Evolutionary conservation across 2,113 vertebrate species (phyloP).

Genomic region (Oceanites oceanicus): DNA sequence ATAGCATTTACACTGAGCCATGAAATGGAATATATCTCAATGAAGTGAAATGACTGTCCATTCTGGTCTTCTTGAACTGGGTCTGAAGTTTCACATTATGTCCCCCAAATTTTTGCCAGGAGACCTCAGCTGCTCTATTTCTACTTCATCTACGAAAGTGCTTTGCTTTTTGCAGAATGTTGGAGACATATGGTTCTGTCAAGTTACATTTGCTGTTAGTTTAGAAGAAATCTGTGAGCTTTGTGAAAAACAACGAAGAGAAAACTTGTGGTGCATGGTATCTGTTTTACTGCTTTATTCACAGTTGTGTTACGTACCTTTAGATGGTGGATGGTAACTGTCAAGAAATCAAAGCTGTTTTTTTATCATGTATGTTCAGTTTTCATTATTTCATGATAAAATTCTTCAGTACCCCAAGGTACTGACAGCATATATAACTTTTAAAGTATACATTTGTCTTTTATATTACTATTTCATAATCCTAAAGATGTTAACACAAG

Average conservation of each 20-base stretch:
- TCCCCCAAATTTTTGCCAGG: background rate
- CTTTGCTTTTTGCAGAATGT: background rate
- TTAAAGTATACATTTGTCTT: background rate
- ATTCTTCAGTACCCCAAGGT: background rate
- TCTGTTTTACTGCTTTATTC: background rate
- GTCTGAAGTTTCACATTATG: background rate
- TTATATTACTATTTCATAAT: background rate
- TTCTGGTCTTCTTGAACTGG: background rate
- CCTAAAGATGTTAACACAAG: background rate
- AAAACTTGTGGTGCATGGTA: background rate
- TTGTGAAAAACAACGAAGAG: background rate
- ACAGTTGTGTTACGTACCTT: background rate
- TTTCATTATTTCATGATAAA: background rate
- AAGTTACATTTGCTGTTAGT: background rate
- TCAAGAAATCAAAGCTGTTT: background rate
- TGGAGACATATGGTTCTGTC: background rate
- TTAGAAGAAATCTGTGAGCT: background rate
- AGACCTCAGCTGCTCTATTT: background rate
- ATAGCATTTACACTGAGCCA: background rate
- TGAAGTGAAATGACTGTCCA: background rate
- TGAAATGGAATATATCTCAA: background rate
- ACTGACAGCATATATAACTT: background rate
- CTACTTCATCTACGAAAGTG: background rate
- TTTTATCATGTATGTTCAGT: background rate
- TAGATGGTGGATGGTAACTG: background rate